Conservation (phyloP, 2,113 vertebrate species). For the Butorides virescens region DNA sequence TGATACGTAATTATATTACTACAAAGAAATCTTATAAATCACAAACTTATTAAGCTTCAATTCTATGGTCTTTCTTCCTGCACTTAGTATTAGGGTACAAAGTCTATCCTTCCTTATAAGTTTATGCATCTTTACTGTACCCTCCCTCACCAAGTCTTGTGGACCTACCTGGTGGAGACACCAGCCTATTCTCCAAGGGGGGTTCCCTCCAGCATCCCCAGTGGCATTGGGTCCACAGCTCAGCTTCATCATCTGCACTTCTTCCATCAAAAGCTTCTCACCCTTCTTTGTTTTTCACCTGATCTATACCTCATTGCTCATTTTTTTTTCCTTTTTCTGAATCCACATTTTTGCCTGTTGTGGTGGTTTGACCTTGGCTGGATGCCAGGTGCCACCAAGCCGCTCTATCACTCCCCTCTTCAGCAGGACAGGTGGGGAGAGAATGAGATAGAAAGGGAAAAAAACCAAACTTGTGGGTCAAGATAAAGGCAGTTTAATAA, state of each 20-base stretch:
- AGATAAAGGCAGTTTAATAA: too few relatives aligned
- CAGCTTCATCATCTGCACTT: background rate
- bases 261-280: background rate
- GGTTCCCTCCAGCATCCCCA: background rate
- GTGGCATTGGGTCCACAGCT: background rate
- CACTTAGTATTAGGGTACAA: background rate
- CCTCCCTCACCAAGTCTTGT: background rate
- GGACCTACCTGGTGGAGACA: background rate
- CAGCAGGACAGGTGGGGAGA: too few relatives aligned
- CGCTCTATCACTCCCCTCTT: too few relatives aligned
- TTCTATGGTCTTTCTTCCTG: background rate
- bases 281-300: background rate
- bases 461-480: too few relatives aligned
- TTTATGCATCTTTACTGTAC: background rate
- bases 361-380: too few relatives aligned
- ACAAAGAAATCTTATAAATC: background rate
- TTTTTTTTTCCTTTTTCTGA: background rate
- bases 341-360: background rate
- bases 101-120: background rate
- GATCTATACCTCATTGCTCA: background rate
- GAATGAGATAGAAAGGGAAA: too few relatives aligned
- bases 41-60: background rate
- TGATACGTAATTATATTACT: background rate
- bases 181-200: background rate
- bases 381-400: too few relatives aligned